phyloP scores from a whole-genome alignment of 2,888 invertebrate genomes.

The Zaprionus lineosus region DNA sequence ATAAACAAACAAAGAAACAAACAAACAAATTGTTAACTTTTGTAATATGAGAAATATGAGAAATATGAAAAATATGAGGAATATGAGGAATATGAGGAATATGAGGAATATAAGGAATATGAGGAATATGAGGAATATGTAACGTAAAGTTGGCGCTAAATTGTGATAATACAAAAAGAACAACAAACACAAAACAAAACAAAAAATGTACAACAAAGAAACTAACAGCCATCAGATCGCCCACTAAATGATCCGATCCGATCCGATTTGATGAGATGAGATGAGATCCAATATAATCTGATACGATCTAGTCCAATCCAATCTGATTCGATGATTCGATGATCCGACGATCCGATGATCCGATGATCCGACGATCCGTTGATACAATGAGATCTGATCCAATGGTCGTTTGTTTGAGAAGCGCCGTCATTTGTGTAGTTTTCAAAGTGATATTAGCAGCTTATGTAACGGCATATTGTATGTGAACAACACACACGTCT shows the following conservation, averaged over 20 bases:
- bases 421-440: slow-evolving; percentile 73
- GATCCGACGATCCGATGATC: neutral
- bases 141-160: slow-evolving; percentile 61
- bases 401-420: slow-evolving; percentile 30
- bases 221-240: slow-evolving; percentile 31
- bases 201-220: slow-evolving; percentile 51
- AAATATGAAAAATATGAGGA: slow-evolving; percentile 59
- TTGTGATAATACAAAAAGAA: slow-evolving; percentile 61
- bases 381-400: slow-evolving; percentile 12
- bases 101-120: slow-evolving; percentile 59
- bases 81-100: slow-evolving; percentile 44
- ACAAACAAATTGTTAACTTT: slow-evolving; percentile 70
- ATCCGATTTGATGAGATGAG: no score
- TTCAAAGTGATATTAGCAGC: slow-evolving; percentile 74
- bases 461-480: slow-evolving; percentile 46
- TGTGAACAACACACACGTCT: slow-evolving; percentile 30
- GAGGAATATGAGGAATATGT: slow-evolving; percentile 28
- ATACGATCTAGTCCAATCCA: neutral
- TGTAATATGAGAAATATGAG: slow-evolving; percentile 62
- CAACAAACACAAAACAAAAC: slow-evolving; percentile 37
- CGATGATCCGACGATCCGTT: no score
- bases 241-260: neutral
- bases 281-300: neutral
- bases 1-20: slow-evolving; percentile 26
- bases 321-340: neutral